Evolutionary conservation across 2,888 invertebrate genomes (phyloP).

Genomic region (Phragmatobia fuliginosa): DNA sequence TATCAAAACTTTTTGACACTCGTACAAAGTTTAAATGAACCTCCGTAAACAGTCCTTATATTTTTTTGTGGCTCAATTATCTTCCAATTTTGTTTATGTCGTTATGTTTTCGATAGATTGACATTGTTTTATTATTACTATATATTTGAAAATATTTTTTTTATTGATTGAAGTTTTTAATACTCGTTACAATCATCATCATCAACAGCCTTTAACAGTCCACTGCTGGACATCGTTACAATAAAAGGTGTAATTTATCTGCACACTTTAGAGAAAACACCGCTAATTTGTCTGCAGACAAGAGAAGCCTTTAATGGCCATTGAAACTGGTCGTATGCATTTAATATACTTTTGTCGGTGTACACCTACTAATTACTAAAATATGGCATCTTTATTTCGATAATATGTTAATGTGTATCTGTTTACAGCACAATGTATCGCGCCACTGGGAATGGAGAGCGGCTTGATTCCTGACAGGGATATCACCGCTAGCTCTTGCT

Average conservation of each 20-base stretch:
- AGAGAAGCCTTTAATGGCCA: conserved; percentile 57
- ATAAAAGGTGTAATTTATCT: background rate
- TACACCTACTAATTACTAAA: conserved; percentile 33
- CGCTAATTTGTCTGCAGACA: conserved; percentile 44
- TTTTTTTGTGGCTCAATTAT: conserved; percentile 32
- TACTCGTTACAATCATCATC: too few species aligned
- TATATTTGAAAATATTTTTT: too few species aligned
- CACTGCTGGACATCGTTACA: too few species aligned
- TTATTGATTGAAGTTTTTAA: too few species aligned
- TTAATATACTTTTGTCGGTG: conserved; percentile 23
- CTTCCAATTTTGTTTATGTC: conserved; percentile 23
- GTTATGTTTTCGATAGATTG: conserved; percentile 22
- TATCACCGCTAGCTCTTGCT: conserved; percentile 94
- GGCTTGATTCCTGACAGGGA: conserved; percentile 93
- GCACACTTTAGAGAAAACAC: conserved; percentile 50
- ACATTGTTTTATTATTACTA: background rate
- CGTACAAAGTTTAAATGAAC: conserved; percentile 40
- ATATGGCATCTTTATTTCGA: conserved; percentile 19
- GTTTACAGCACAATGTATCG: conserved; percentile 92
- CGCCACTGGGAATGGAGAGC: conserved; percentile 95
- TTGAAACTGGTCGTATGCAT: conserved; percentile 51
- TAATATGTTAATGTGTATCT: conserved; percentile 39
- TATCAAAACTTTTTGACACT: conserved; percentile 39
- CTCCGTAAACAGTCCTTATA: conserved; percentile 27
- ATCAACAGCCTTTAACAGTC: too few species aligned